These are phyloP conservation scores for Muscicapa adusta DNA, from an alignment of 2,113 vertebrate genomes.

Conservation along the genomic window DNA sequence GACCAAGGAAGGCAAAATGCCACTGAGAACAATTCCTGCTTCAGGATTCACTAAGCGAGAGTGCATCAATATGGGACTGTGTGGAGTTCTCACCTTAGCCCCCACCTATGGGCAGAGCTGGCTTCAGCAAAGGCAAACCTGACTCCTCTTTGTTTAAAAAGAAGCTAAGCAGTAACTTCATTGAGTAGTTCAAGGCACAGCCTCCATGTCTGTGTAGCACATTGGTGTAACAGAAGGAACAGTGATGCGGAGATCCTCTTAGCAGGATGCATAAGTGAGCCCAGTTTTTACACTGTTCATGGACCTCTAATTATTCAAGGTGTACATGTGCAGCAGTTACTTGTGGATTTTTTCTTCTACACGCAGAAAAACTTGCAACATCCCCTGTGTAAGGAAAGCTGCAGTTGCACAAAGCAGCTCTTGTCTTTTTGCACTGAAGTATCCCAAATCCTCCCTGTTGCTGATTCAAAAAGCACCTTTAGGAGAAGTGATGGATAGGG, in stretches of 20 bases:
- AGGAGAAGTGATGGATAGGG: neutral
- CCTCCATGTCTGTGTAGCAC: neutral
- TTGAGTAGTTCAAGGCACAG: neutral
- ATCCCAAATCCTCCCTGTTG: neutral
- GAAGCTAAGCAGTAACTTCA: neutral
- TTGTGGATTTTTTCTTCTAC: neutral
- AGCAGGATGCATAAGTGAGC: fast-evolving
- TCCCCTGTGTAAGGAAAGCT: neutral
- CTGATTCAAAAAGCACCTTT: neutral
- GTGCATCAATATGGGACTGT: fast-evolving
- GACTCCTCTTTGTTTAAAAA: neutral
- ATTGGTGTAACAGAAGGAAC: neutral
- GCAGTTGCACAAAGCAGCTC: neutral
- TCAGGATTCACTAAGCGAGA: neutral
- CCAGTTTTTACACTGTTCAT: neutral
- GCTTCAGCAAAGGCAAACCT: neutral
- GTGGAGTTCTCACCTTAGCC: neutral
- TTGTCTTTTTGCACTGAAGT: neutral
- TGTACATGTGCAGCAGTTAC: neutral
- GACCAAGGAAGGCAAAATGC: neutral
- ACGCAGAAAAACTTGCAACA: neutral
- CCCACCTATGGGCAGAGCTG: neutral
- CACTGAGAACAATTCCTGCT: neutral
- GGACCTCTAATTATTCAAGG: neutral
- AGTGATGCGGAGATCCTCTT: neutral